Conservation (phyloP, 2,797 vertebrate genomes). For the Takifugu ocellatus region DNA sequence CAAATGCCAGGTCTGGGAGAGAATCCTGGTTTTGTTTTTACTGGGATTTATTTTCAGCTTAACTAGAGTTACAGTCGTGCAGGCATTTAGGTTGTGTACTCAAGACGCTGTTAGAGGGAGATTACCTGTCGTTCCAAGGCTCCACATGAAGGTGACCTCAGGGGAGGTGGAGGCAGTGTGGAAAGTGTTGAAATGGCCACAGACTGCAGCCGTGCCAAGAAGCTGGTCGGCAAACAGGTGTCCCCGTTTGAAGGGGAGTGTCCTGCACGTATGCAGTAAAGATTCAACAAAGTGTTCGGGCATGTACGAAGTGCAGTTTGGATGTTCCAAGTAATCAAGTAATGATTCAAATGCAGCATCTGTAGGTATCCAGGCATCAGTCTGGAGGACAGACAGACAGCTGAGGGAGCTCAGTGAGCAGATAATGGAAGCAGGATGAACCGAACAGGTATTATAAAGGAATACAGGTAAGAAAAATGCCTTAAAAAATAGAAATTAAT, state of each 20-base stretch:
- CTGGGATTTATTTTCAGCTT: too few species aligned
- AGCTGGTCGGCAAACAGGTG: slow-evolving; percentile 65
- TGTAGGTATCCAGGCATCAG: slow-evolving; percentile 62
- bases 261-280: too few species aligned
- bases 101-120: slow-evolving; percentile 59
- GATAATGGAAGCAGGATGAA: slow-evolving; percentile 60
- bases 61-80: too few species aligned
- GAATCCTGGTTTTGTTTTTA: background rate
- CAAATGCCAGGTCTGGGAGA: background rate
- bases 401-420: slow-evolving; percentile 60
- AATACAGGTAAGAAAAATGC: too few species aligned
- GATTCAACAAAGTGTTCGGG: too few species aligned
- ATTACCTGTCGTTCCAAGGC: slow-evolving; percentile 56
- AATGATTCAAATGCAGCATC: slow-evolving; percentile 61
- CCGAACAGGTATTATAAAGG: slow-evolving; percentile 43
- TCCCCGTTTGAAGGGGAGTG: too few species aligned
- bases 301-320: background rate
- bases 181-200: slow-evolving; percentile 57
- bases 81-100: background rate
- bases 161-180: slow-evolving; percentile 66
- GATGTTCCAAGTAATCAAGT: background rate
- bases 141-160: slow-evolving; percentile 62
- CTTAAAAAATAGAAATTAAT: too few species aligned
- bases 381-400: slow-evolving; percentile 62
- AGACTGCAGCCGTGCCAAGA: slow-evolving; percentile 56